Evolutionary conservation across 2,113 vertebrate genomes (phyloP).

Genomic region (Cyphomyrus discorhynchus): DNA sequence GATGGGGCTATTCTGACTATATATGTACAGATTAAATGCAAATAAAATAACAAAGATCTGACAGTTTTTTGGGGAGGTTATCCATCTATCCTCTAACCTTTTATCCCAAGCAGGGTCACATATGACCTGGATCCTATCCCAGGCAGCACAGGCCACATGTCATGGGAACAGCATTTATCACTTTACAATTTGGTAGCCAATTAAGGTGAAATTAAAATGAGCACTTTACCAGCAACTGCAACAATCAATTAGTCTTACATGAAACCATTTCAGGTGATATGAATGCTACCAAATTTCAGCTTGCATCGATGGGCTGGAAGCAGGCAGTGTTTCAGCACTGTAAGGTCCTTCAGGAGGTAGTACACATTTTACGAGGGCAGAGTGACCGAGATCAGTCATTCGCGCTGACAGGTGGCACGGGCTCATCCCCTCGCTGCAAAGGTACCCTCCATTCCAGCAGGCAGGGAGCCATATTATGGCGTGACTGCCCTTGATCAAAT

Average conservation of each 20-base stretch:
- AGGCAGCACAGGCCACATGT: not conserved
- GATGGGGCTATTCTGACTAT: not conserved
- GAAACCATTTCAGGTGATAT: not conserved
- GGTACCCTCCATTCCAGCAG: not conserved
- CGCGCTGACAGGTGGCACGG: not conserved
- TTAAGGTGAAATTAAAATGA: not conserved
- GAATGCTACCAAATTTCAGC: not conserved
- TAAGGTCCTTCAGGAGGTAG: not conserved
- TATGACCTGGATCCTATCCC: not conserved
- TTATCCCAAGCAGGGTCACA: not conserved
- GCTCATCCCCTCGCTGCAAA: not conserved
- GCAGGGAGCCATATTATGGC: not conserved
- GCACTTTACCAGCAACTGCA: not conserved
- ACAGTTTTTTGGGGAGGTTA: not conserved
- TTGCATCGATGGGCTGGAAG: not conserved
- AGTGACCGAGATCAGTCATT: not conserved
- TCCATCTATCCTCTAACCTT: not conserved
- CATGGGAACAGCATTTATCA: not conserved
- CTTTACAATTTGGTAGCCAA: not conserved
- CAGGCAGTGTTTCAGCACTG: not conserved
- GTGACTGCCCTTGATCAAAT: not conserved
- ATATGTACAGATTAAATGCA: not conserved
- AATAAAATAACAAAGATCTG: too few species aligned
- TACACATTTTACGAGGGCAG: not conserved
- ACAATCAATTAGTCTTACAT: not conserved